A percentile compares a stretch with the other conserved stretches of the same genome.
Conservation (phyloP, 1,140 invertebrate genomes). For the Campoletis sonorensis region DNA sequence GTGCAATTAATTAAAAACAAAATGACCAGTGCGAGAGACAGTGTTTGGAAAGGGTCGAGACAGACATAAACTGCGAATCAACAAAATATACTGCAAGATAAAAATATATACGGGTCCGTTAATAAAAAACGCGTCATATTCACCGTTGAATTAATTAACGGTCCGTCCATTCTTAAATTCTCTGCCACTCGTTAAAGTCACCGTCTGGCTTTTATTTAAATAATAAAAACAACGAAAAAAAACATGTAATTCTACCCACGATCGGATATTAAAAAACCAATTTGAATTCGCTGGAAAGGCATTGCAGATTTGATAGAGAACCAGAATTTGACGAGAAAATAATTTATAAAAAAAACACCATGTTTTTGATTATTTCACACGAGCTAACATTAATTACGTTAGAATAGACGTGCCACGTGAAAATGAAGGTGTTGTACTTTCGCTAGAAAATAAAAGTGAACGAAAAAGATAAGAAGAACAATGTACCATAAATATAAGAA, state of each 20-base stretch:
- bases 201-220: too few species aligned
- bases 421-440: background rate
- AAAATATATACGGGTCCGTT: background rate
- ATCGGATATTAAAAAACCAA: background rate
- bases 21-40: background rate
- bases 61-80: background rate
- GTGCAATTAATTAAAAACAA: slow-evolving; percentile 16
- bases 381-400: background rate
- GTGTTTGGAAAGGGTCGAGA: background rate
- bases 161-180: background rate
- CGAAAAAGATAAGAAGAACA: background rate
- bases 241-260: background rate
- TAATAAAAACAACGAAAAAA: background rate
- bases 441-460: background rate
- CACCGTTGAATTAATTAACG: slow-evolving; percentile 16
- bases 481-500: background rate
- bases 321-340: background rate
- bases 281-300: background rate
- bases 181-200: background rate
- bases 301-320: too few species aligned
- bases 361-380: background rate
- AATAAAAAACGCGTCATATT: slow-evolving; percentile 10
- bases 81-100: background rate
- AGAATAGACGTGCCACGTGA: background rate
- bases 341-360: background rate